Evolutionary conservation across 2,888 invertebrate species (phyloP).

Genomic region (Orthosia gracilis): DNA sequence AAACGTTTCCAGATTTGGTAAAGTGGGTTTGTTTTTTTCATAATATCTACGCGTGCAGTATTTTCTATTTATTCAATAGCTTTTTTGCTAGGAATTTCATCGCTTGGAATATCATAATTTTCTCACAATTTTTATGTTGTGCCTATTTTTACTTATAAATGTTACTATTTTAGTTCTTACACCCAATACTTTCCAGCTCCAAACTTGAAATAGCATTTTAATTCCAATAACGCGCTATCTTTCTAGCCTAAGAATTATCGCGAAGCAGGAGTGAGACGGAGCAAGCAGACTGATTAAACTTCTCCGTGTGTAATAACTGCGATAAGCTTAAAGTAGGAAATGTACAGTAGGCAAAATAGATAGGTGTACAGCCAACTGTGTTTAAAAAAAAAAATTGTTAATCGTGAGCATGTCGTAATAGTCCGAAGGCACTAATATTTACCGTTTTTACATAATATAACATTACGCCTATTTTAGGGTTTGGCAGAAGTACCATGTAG

Average conservation of each 20-base stretch:
- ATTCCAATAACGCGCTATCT: not conserved
- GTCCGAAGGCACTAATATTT: not conserved
- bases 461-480: not conserved
- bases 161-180: not conserved
- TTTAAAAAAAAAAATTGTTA: not conserved
- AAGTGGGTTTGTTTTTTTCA: slow-evolving; percentile 4
- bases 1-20: slow-evolving; percentile 19
- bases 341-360: slow-evolving; percentile 23
- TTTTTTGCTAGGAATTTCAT: not conserved
- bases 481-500: not conserved
- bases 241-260: not conserved
- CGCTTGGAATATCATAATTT: not conserved
- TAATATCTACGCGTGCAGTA: not conserved
- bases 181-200: slow-evolving; percentile 1
- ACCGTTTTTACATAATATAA: not conserved
- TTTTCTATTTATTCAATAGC: not conserved
- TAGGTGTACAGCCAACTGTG: not conserved
- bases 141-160: too few relatives aligned
- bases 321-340: slow-evolving; percentile 38
- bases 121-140: too few relatives aligned
- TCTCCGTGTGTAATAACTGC: slow-evolving; percentile 39
- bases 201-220: slow-evolving; percentile 29
- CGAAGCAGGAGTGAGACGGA: slow-evolving; percentile 13
- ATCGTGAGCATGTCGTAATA: too few relatives aligned
- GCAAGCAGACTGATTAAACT: slow-evolving; percentile 31